Evolutionary conservation across 2,888 invertebrate genomes (phyloP).

Genomic region (Dicranocentrus wangi): DNA sequence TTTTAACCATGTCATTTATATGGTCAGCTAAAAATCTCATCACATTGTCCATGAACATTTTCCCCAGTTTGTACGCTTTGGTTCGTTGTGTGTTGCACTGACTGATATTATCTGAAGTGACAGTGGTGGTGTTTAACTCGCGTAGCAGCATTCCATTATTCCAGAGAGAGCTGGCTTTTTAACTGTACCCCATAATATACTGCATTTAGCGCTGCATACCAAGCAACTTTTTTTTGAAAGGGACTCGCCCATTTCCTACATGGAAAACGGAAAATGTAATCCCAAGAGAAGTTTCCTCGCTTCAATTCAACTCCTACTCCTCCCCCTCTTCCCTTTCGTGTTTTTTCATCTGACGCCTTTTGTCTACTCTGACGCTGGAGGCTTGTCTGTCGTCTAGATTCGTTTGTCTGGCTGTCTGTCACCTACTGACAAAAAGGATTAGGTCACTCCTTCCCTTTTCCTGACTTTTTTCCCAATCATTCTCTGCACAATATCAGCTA

Average conservation of each 20-base stretch:
- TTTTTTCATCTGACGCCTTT: constrained; percentile 26
- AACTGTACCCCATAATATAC: constrained; percentile 5
- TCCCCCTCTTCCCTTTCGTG: constrained; percentile 26
- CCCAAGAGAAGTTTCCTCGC: constrained; percentile 48
- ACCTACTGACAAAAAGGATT: constrained; percentile 55
- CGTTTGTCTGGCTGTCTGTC: constrained; percentile 48
- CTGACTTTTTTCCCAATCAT: neutral
- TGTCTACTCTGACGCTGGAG: neutral
- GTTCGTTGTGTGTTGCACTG: too few relatives aligned
- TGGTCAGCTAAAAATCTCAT: constrained; percentile 16
- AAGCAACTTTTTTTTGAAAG: constrained; percentile 24
- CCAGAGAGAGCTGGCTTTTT: neutral
- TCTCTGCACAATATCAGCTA: too few relatives aligned
- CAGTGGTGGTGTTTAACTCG: neutral
- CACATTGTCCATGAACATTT: neutral
- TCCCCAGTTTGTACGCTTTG: neutral
- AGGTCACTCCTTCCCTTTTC: constrained; percentile 31
- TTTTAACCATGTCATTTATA: constrained; percentile 8
- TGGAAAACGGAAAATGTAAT: constrained; percentile 21
- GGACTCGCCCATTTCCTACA: constrained; percentile 17
- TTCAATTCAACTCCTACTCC: constrained; percentile 39
- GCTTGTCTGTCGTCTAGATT: constrained; percentile 22
- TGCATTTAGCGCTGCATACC: constrained; percentile 18
- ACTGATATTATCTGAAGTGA: too few relatives aligned
- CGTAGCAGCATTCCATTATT: neutral